A percentile compares a stretch with the other conserved stretches of the same genome.
phyloP scores from a whole-genome alignment of 2,113 vertebrate genomes.

The Emberiza fucata region DNA sequence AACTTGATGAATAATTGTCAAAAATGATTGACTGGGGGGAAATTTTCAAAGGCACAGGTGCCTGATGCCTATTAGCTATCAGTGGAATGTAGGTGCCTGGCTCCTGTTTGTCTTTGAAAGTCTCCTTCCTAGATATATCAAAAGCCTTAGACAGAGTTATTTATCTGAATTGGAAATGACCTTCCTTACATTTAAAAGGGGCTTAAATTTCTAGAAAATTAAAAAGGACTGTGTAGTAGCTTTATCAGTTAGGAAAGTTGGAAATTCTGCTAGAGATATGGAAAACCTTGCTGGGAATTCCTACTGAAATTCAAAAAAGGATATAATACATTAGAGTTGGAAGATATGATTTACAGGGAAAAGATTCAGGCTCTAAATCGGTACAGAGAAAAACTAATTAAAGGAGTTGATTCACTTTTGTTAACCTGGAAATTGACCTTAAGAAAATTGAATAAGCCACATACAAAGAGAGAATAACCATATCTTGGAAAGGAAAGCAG shows the following conservation, averaged over 20 bases:
- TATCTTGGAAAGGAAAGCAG: not conserved
- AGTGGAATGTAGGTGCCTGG: not conserved
- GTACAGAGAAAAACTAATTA: not conserved
- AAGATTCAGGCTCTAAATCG: not conserved
- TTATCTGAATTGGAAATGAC: not conserved
- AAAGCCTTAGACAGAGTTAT: not conserved
- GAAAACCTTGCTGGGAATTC: not conserved
- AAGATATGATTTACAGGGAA: not conserved
- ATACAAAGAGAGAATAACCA: not conserved
- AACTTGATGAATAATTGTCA: not conserved
- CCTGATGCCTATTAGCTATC: not conserved
- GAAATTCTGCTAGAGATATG: not conserved
- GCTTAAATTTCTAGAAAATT: not conserved
- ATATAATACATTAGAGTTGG: not conserved
- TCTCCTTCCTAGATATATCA: not conserved
- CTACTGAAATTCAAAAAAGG: not conserved
- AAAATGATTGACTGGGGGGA: slow-evolving; percentile 8
- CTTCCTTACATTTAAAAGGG: not conserved
- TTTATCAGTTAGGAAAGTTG: not conserved
- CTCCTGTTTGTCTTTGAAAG: slow-evolving; percentile 31
- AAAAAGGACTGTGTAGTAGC: not conserved
- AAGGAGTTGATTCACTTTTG: not conserved
- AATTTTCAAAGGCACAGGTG: slow-evolving; percentile 45
- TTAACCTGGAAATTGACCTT: not conserved
- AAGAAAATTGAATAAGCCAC: not conserved